A percentile compares a stretch with the other conserved stretches of the same genome.
Evolutionary conservation across 37 sponge, comb jelly and placozoan species (phyloP).

Genomic region (Tethya wilhelma): DNA sequence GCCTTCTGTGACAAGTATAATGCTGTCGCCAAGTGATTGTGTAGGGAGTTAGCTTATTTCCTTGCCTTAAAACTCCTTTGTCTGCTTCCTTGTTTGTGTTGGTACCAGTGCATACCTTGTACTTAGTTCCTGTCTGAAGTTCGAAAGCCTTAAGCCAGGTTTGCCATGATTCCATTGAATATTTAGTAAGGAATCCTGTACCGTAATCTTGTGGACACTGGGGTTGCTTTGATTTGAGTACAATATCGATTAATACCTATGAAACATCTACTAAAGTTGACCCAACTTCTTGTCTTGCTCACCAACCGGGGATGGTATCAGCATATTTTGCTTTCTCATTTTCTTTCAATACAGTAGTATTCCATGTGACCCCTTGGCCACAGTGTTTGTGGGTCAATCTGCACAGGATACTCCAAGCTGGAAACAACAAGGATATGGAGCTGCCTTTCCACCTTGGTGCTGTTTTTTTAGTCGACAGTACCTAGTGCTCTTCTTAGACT

Average conservation of each 20-base stretch:
- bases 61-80: neutral
- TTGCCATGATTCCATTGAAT: neutral
- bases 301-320: neutral
- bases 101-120: too few relatives aligned
- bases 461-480: conserved; percentile 11
- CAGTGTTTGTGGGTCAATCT: conserved; percentile 3
- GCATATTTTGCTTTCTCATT: neutral
- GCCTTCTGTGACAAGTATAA: too few relatives aligned
- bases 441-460: conserved; percentile 17
- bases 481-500: conserved; percentile 14
- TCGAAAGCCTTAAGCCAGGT: conserved; percentile 3
- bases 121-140: neutral
- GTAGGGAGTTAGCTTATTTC: neutral
- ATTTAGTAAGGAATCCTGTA: neutral
- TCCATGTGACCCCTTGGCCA: conserved; percentile 17
- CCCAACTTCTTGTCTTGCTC: too few relatives aligned
- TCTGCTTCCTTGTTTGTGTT: conserved; percentile 2
- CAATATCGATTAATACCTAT: neutral
- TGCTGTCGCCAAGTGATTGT: too few relatives aligned
- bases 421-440: conserved; percentile 2
- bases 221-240: neutral
- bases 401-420: conserved; percentile 5
- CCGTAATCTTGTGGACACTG: neutral
- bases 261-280: too few relatives aligned
- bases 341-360: neutral